Evolutionary conservation across 2,888 invertebrate species (phyloP).

Genomic region (Cheilosia impressa): DNA sequence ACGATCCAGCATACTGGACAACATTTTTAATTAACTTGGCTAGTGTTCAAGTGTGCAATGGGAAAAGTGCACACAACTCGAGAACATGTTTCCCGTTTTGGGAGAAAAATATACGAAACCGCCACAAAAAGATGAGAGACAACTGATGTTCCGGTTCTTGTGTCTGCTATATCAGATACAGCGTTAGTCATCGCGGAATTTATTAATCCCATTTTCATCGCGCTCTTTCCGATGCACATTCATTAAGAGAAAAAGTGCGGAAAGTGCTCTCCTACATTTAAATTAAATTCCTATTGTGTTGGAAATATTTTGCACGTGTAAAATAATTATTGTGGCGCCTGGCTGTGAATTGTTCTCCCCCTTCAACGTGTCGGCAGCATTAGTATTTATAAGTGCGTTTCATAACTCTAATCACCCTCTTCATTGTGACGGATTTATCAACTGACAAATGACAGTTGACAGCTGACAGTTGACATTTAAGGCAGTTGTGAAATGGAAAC

Average conservation of each 20-base stretch:
- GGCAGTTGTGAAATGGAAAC: constrained; percentile 17
- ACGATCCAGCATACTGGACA: constrained; percentile 50
- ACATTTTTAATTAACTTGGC: constrained; percentile 69
- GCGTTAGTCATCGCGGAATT: constrained; percentile 20
- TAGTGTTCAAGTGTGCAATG: constrained; percentile 53
- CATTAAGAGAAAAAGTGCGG: not conserved
- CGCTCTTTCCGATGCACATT: not conserved
- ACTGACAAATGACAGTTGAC: constrained; percentile 36
- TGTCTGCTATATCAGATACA: too few species aligned
- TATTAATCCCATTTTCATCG: not conserved
- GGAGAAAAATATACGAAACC: not conserved
- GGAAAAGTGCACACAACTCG: not conserved
- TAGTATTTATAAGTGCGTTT: not conserved
- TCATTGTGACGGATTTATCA: constrained; percentile 35
- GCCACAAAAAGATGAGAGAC: constrained; percentile 40
- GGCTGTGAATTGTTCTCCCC: not conserved
- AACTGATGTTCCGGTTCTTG: constrained; percentile 12
- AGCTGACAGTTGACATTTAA: constrained; percentile 5
- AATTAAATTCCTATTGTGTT: constrained; percentile 25
- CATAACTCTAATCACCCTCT: constrained; percentile 7
- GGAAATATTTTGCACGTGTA: constrained; percentile 19
- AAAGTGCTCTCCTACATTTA: not conserved
- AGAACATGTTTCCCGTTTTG: constrained; percentile 10
- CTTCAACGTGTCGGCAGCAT: constrained; percentile 14
- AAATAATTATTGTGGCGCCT: not conserved